Percentiles rank a stretch among this genome's conserved stretches.
Evolutionary conservation across 2,113 vertebrate genomes (phyloP).

Genomic region (Myotis brandtii): DNA sequence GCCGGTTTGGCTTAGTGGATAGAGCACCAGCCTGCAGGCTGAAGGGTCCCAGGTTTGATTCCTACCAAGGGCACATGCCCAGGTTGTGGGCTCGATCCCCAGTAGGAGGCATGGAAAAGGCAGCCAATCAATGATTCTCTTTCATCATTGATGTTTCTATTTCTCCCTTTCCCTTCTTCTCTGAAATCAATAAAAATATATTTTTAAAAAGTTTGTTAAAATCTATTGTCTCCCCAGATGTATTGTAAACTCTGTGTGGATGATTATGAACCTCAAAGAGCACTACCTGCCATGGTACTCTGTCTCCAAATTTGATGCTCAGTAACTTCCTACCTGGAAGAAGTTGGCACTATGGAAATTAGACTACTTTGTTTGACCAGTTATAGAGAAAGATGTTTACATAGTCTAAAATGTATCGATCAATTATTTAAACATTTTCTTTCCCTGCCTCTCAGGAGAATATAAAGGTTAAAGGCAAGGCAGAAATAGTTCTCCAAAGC

Average conservation of each 20-base stretch:
- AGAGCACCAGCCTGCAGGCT: too few relatives aligned
- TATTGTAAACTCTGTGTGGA: constrained; percentile 19
- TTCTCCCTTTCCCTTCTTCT: too few relatives aligned
- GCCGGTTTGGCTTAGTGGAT: too few relatives aligned
- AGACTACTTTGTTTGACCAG: not conserved
- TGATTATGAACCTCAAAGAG: not conserved
- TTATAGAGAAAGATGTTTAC: constrained; percentile 7
- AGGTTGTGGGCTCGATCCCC: too few relatives aligned
- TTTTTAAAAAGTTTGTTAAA: not conserved
- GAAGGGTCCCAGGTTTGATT: too few relatives aligned
- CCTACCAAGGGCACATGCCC: too few relatives aligned
- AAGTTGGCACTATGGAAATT: constrained; percentile 26
- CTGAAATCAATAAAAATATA: too few relatives aligned
- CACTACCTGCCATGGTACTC: not conserved
- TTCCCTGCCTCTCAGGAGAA: constrained; percentile 19
- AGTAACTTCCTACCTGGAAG: constrained; percentile 48
- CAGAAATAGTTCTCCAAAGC: not conserved
- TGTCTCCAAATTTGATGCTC: constrained; percentile 25
- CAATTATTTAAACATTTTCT: constrained; percentile 55
- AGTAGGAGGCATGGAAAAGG: too few relatives aligned
- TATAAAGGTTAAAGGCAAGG: not conserved
- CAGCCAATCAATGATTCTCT: too few relatives aligned
- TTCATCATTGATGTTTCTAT: too few relatives aligned
- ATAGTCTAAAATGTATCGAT: constrained; percentile 41
- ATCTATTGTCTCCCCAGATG: constrained; percentile 19